These are phyloP conservation scores for Peromyscus nudipes DNA, from an alignment of 2,797 vertebrate species.

Conservation along the genomic window DNA sequence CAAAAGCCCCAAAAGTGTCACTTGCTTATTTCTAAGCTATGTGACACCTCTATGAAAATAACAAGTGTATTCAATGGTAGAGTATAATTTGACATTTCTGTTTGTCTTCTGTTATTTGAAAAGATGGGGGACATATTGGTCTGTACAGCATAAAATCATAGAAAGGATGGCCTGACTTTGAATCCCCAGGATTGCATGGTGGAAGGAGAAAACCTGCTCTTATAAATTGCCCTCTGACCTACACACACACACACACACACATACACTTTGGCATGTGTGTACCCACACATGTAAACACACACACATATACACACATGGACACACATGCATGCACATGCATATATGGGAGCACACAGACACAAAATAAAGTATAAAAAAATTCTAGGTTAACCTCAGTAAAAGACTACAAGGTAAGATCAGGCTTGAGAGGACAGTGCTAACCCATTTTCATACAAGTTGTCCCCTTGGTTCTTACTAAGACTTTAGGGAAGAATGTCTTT, in stretches of 20 bases:
- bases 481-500: not conserved
- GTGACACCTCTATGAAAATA: not conserved
- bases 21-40: constrained; percentile 16
- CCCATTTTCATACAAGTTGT: not conserved
- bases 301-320: not conserved
- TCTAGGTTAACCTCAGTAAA: not conserved
- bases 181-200: not conserved
- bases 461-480: not conserved
- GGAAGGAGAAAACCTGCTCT: no score
- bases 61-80: not conserved
- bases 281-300: not conserved
- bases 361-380: not conserved
- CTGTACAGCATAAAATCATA: not conserved
- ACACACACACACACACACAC: not conserved
- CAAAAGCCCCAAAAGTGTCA: constrained; percentile 14
- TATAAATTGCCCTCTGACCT: not conserved
- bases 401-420: not conserved
- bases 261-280: no score
- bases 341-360: not conserved
- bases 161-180: not conserved
- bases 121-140: not conserved
- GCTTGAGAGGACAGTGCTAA: not conserved
- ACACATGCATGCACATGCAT: not conserved
- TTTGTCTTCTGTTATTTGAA: constrained; percentile 9
- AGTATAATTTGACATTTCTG: constrained; percentile 3